Percentiles rank a stretch among this genome's conserved stretches.
These are phyloP conservation scores for Tenebrosternarchus preto DNA, from an alignment of 2,113 vertebrate species.

Conservation along the genomic window DNA sequence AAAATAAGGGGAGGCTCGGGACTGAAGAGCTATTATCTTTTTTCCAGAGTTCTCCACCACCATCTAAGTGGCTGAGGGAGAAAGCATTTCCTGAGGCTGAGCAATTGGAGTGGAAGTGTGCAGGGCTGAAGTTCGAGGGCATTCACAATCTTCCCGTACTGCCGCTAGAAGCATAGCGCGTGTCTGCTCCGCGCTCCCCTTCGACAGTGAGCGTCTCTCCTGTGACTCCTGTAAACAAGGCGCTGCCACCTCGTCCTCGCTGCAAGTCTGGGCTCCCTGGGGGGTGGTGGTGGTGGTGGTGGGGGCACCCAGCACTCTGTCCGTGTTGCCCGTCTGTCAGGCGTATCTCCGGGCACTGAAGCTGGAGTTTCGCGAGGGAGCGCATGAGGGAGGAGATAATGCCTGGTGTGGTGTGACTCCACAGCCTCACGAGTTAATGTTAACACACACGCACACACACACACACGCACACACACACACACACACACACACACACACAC, in stretches of 20 bases:
- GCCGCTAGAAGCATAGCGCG: slow-evolving; percentile 33
- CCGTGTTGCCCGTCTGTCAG: neutral
- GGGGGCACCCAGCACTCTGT: slow-evolving; percentile 40
- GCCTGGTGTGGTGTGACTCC: neutral
- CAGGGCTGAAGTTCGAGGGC: slow-evolving; percentile 33
- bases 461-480: no score
- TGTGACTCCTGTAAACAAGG: slow-evolving; percentile 42
- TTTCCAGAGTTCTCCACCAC: neutral
- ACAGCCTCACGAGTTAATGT: neutral
- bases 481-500: no score
- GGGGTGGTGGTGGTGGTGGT: no score
- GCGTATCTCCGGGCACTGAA: slow-evolving; percentile 24
- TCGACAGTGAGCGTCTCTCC: slow-evolving; percentile 50
- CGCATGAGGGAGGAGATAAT: slow-evolving; percentile 9
- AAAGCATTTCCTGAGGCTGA: slow-evolving; percentile 16
- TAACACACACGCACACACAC: neutral
- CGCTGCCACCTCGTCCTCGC: slow-evolving; percentile 26
- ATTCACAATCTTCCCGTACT: slow-evolving; percentile 42
- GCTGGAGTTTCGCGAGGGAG: neutral
- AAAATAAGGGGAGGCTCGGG: neutral
- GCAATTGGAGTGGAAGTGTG: slow-evolving; percentile 15
- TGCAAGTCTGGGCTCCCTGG: slow-evolving; percentile 35
- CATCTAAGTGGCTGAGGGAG: slow-evolving; percentile 13
- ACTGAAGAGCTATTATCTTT: slow-evolving; percentile 16
- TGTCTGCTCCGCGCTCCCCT: slow-evolving; percentile 38